Percentiles rank a stretch among this genome's conserved stretches.
Conservation (phyloP, 2,113 vertebrate genomes). For the Caloenas nicobarica region DNA sequence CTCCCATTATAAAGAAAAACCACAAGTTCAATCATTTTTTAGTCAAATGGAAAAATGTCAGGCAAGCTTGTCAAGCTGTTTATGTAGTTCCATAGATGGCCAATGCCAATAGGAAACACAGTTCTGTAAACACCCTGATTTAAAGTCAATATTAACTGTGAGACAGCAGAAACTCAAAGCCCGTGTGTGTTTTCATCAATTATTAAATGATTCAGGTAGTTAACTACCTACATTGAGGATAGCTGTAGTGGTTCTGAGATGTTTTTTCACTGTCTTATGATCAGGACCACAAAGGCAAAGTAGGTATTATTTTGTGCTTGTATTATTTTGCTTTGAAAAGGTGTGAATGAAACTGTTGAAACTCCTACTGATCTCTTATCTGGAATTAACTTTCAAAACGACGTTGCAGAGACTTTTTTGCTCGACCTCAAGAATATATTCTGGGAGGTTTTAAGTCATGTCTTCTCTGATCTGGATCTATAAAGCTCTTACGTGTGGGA, state of each 20-base stretch:
- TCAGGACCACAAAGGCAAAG: neutral
- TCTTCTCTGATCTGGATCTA: neutral
- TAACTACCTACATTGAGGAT: neutral
- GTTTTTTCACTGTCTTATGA: neutral
- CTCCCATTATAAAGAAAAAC: neutral
- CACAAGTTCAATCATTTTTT: rapidly evolving
- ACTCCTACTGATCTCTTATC: neutral
- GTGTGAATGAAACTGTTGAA: neutral
- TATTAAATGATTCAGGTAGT: neutral
- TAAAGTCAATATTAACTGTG: neutral
- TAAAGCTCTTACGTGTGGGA: neutral
- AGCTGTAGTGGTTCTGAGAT: neutral
- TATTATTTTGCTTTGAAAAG: neutral
- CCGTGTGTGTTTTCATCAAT: neutral
- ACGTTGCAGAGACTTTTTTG: neutral
- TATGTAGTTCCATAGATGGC: neutral
- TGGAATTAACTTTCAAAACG: neutral
- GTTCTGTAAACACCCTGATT: neutral
- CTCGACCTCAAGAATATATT: neutral
- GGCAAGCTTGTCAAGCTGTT: neutral
- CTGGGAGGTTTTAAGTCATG: neutral
- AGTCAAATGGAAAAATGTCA: neutral
- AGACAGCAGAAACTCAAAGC: neutral
- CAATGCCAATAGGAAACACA: neutral
- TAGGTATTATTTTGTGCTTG: neutral